A percentile compares a stretch with the other conserved stretches of the same genome.
These are phyloP conservation scores for Apodemus sylvaticus DNA, from an alignment of 2,113 vertebrate genomes.

Conservation along the genomic window DNA sequence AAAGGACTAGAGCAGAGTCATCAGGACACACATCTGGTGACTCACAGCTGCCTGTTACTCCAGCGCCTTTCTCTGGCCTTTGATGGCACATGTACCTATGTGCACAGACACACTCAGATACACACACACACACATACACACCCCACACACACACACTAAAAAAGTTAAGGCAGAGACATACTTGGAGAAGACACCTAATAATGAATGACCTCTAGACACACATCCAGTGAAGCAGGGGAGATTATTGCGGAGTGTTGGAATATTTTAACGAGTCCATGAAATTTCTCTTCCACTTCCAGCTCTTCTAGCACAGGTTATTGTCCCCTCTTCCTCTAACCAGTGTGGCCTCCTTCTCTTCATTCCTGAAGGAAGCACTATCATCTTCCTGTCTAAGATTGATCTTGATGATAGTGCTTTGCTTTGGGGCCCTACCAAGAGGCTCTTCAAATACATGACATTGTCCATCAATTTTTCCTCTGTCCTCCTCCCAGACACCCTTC, in stretches of 20 bases:
- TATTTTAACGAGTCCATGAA: background rate
- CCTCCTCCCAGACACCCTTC: background rate
- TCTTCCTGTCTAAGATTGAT: background rate
- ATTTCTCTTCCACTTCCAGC: background rate
- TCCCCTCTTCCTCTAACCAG: background rate
- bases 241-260: background rate
- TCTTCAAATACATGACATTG: background rate
- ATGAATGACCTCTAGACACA: background rate
- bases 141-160: background rate
- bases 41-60: background rate
- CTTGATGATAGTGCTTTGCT: background rate
- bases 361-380: background rate
- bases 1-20: background rate
- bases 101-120: background rate
- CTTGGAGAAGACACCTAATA: background rate
- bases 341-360: background rate
- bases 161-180: background rate
- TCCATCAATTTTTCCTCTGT: background rate
- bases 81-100: background rate
- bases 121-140: background rate
- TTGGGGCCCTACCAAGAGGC: background rate
- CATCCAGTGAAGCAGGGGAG: background rate
- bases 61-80: background rate
- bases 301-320: background rate
- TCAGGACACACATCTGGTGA: background rate